Evolutionary conservation across 35 echinoderm and acorn worm species (phyloP), one percentile per base, ranked within the genome.

Genomic region (Hemicentrotus pulcherrimus): DNA sequence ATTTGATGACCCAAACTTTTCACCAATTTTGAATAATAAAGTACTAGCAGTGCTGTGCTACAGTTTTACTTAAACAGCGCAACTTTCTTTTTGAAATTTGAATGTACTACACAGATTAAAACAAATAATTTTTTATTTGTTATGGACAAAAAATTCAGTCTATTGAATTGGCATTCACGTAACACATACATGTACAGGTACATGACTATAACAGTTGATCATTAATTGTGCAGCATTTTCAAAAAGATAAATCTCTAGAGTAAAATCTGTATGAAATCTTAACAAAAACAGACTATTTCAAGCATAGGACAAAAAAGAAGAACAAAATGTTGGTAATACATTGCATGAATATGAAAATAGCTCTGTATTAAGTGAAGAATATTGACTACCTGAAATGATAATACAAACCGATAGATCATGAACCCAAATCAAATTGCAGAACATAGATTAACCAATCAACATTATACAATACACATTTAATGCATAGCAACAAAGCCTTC

Each of bases 401-500:
- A 28, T 4, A 78, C 65, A 78, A 78, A 78, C 19, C 19, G 8
- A 78, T 78, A 28, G 65, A 22, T 78, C 19, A n/a, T 78, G 19
- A 78, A 78, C 88, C 88, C 88, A 90, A 32, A 90, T 33, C 24
- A 28, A 90, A 90, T 90, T 78, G 65, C 65, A 78, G 65, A 78
- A n/a, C 6, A 78, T n/a, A 78, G 19, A 78, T 28, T 7, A 78
- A 59, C 11, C 52, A 59, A 59, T 59, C 41, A 32, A 93, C 91
- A 93, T 55, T 93, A 31, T 16, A 55, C 16, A 12, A 50, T 19
- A 31, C 19, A 55, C 19, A 50, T 46, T 95, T 46, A 96, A 94
- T 99, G 98, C 30, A 96, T 61, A 86, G 95, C 86, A 45, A 99
- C 96, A 94, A 99, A 97, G 22, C 90, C 95, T 92, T 99, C 98